A percentile compares a stretch with the other conserved stretches of the same genome.
Conservation (phyloP, 2,113 vertebrate genomes). For the Romanogobio albipinnatus region DNA sequence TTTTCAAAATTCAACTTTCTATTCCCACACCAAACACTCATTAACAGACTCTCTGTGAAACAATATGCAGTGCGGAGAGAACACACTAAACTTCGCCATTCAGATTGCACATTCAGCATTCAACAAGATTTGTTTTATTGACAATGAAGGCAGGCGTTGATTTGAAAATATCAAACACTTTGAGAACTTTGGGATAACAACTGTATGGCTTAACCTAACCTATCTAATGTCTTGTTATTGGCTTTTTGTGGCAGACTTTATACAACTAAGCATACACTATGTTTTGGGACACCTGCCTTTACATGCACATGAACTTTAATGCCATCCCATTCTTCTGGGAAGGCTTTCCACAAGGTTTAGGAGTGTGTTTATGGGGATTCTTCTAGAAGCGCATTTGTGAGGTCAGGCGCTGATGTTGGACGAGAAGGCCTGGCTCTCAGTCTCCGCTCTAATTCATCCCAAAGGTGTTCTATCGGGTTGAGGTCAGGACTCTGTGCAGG, state of each 20-base stretch:
- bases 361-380: no score
- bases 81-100: neutral
- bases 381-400: no score
- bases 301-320: no score
- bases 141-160: neutral
- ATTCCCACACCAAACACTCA: neutral
- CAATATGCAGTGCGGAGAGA: neutral
- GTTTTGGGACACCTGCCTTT: no score
- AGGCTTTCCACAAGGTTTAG: no score
- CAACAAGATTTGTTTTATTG: neutral
- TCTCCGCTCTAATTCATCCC: no score
- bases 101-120: neutral
- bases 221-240: neutral
- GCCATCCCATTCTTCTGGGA: no score
- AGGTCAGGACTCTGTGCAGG: no score
- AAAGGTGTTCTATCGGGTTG: no score
- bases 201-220: neutral
- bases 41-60: neutral
- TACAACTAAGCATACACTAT: neutral
- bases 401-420: no score
- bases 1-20: slow-evolving; percentile 37
- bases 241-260: neutral
- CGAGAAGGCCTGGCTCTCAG: no score
- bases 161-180: neutral
- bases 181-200: neutral